Evolutionary conservation across 2,888 invertebrate genomes (phyloP).

Genomic region (Apamea anceps): DNA sequence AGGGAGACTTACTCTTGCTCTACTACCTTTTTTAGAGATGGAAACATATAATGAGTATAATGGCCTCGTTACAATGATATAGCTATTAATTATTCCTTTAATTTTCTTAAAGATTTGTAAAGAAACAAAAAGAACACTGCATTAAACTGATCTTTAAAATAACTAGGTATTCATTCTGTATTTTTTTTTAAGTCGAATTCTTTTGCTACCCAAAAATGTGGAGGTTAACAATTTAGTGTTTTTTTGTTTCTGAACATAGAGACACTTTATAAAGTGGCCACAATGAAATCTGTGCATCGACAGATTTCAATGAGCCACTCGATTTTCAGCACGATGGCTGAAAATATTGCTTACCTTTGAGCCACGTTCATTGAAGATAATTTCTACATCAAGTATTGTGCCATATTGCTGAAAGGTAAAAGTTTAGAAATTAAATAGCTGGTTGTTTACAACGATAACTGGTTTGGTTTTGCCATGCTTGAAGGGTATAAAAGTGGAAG

Average conservation of each 20-base stretch:
- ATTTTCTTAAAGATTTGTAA: constrained; percentile 38
- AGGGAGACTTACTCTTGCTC: constrained; percentile 38
- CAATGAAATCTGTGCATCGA: constrained; percentile 77
- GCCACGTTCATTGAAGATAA: constrained; percentile 99
- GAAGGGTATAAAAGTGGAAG: constrained; percentile 44
- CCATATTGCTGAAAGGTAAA: constrained; percentile 98
- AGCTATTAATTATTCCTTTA: constrained; percentile 63
- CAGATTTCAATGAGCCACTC: constrained; percentile 84
- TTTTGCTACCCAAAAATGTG: too few species aligned
- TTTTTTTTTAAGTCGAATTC: background rate
- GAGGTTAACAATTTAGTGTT: constrained; percentile 5
- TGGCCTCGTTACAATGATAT: constrained; percentile 19
- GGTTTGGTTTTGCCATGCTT: constrained; percentile 72
- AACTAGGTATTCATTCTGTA: background rate
- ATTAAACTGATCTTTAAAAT: background rate
- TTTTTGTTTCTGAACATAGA: constrained; percentile 56
- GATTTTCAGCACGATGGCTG: constrained; percentile 58
- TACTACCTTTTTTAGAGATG: constrained; percentile 39
- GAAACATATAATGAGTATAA: constrained; percentile 27
- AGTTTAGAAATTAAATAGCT: constrained; percentile 75
- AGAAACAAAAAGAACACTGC: constrained; percentile 55
- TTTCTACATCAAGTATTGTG: constrained; percentile 99
- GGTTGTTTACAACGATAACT: constrained; percentile 53
- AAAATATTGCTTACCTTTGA: constrained; percentile 97
- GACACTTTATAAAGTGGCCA: constrained; percentile 70